Evolutionary conservation across 1,140 invertebrate genomes (phyloP), one percentile per base, ranked within the genome.

Genomic region (Philopotamus ludificatus): DNA sequence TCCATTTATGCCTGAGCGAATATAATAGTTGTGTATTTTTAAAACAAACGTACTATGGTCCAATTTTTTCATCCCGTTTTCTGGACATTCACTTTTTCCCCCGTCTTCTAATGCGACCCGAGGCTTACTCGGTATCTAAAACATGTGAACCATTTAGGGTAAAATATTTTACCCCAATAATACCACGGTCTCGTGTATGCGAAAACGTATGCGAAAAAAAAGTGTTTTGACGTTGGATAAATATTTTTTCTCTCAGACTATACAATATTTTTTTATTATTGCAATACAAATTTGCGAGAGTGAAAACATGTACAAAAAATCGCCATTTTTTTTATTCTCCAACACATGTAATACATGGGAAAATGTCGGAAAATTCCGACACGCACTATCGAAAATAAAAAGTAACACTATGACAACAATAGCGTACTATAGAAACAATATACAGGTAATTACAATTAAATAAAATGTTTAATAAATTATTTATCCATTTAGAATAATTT

Each of bases 91-190:
- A 34, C 4, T 34, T 34, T 34, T 34, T 34, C 12, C 28, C n/a
- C n/a, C 18, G 15, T 8, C 44, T 47, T 20, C 44, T 47, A 15
- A 47, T 47, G 7, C 18, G 44, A 12, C 23, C 21, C 12, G 8
- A 54, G 2, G 22, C 51, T 3, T 23, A 54, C 15, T 20, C 10
- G 26, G 23, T 50, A 50, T 50, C 47, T 50, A 50, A 50, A 50
- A 50, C 22, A 34, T n/a, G 51, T 54, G 51, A n/a, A 10, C 51
- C 51, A 54, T 25, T 54, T 54, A 25, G 51, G 22, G n/a, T 54
- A n/a, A 54, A 54, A 54, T 28, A 54, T 54, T 28, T 20, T n/a
- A 15, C 22, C 3, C 15, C 22, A 54, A 34, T 28, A 22, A 23
- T 54, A 28, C 15, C 22, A 18, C 22, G 4, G 4, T 34, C 28